Percentiles rank a stretch among this genome's conserved stretches.
phyloP scores from a whole-genome alignment of 2,113 vertebrate species.

The Bufo bufo region DNA sequence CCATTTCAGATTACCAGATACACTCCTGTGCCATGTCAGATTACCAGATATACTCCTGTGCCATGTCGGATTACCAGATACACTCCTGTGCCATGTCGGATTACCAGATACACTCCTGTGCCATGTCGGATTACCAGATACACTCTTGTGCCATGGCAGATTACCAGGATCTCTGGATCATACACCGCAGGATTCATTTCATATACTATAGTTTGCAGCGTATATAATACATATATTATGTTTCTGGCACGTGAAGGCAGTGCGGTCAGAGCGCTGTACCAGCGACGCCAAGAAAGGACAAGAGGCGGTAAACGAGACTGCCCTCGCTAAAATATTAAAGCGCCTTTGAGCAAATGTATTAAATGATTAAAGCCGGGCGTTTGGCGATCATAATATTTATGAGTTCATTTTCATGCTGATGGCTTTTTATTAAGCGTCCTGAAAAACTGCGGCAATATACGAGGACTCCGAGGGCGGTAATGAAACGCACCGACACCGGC shows the following conservation, averaged over 20 bases:
- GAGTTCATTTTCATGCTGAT: slow-evolving; percentile 41
- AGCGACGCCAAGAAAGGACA: not conserved
- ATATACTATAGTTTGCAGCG: not conserved
- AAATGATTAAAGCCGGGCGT: slow-evolving; percentile 29
- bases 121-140: not conserved
- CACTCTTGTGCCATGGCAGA: not conserved
- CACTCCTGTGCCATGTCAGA: no score
- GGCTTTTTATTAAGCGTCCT: slow-evolving; percentile 32
- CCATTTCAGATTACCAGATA: no score
- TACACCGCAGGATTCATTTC: not conserved
- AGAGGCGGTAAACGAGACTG: not conserved
- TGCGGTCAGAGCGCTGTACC: not conserved
- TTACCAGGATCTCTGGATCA: not conserved
- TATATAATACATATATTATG: not conserved
- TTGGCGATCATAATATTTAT: slow-evolving; percentile 43
- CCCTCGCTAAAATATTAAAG: slow-evolving; percentile 46
- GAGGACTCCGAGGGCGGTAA: not conserved
- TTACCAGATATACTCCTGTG: no score
- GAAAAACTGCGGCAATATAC: slow-evolving; percentile 6
- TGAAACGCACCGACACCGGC: not conserved
- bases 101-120: no score
- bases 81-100: no score
- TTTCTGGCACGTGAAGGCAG: not conserved
- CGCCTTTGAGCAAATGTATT: not conserved
- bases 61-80: no score